Evolutionary conservation across 1,140 invertebrate genomes (phyloP).

Genomic region (Drosophila truncata): DNA sequence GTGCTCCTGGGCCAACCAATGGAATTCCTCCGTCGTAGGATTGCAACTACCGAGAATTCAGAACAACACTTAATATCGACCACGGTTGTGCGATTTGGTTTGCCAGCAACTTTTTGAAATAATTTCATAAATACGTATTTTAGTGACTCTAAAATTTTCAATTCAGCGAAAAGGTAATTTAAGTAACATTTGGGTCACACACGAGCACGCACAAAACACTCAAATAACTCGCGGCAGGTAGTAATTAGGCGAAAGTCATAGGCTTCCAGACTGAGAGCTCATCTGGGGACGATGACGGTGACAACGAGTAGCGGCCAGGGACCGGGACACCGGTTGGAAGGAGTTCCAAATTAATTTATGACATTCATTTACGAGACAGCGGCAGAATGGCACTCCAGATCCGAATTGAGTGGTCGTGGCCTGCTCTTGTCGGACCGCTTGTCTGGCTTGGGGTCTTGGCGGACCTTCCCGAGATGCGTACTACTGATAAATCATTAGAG

Average conservation of each 20-base stretch:
- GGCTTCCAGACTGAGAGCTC: conserved; percentile 17
- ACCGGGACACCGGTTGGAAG: conserved; percentile 46
- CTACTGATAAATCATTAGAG: conserved; percentile 73
- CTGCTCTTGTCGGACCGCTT: conserved; percentile 27
- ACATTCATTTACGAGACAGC: conserved; percentile 82
- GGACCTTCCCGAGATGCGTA: conserved; percentile 52
- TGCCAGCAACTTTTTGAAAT: conserved; percentile 37
- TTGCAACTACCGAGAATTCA: conserved; percentile 12
- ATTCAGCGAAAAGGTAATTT: conserved; percentile 75
- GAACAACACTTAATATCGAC: conserved; percentile 27
- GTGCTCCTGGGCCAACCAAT: conserved; percentile 34
- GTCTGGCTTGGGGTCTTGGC: conserved; percentile 14
- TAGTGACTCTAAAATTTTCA: conserved; percentile 23
- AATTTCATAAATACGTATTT: conserved; percentile 54
- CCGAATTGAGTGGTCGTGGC: conserved; percentile 71
- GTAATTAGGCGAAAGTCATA: conserved; percentile 29
- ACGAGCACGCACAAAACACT: conserved; percentile 36
- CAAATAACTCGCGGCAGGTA: conserved; percentile 59
- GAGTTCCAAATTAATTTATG: conserved; percentile 78
- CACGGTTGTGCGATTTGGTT: not conserved
- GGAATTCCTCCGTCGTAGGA: conserved; percentile 42
- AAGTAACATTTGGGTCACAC: conserved; percentile 79
- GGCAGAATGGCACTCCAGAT: conserved; percentile 67
- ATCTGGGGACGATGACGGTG: conserved; percentile 7
- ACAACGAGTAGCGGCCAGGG: conserved; percentile 37